Base-by-base conservation (phyloP, 2,797 vertebrate species). In the Anguilla megastoma region DNA sequence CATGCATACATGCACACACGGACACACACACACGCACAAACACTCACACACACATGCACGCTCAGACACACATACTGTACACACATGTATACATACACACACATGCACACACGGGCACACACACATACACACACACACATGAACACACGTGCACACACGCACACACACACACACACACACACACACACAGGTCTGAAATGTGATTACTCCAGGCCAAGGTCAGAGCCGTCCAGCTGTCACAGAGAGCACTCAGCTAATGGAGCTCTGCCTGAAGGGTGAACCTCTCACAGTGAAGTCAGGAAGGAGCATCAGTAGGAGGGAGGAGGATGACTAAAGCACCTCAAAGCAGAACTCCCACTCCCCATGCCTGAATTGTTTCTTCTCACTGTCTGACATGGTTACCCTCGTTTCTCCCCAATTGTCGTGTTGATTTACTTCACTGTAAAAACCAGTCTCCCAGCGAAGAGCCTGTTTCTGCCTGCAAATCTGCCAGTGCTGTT, bases 241-340 rank as follows among this genome's bases (percentile, higher is more conserved):
- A 74, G 69, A 33, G 14, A 74, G 69, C 69, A 74, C 69, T 74
- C 69, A 74, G 69, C 69, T 74, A 74, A 74, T 74, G 69, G 69
- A 36, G 30, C 0, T 8, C 69, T 30, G 69, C 2, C 69, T 30
- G 69, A 74, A 4, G 69, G 69, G 69, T 14, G 27, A 30, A 33
- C 69, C 69, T 27, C 30, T 69, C 8, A 69, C 12, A 33, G 3
- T 33, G 69, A 27, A 74, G 30, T 14, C 7, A 74, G 69, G 69
- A 74, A 33, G 30, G 69, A 74, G 69, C 69, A 74, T 30, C 69
- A 74, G 30, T 8, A 74, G 69, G 69, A 74, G 69, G 69, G 30
- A 33, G 66, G 24, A 6, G 2, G n/a, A 74, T 74, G 69, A 36
- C 69, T 36, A 16, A 74, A 74, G 69, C 30, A 33, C 69, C 10